Evolutionary conservation across 1,140 invertebrate genomes (phyloP).

Genomic region (Aphidius ervi): DNA sequence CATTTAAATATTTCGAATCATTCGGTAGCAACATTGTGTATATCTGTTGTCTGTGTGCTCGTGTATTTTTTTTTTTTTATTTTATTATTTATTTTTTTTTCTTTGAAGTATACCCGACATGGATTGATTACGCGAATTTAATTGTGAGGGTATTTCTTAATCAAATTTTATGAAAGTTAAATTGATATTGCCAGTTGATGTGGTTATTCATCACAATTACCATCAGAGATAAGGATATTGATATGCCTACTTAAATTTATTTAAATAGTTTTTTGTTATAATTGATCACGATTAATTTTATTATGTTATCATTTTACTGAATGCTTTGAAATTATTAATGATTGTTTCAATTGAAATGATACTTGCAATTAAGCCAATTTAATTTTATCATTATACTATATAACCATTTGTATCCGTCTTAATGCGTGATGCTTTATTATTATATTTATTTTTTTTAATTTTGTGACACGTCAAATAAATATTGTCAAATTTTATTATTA

Average conservation of each 20-base stretch:
- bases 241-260: no score
- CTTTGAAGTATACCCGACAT: conserved; percentile 3
- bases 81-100: not conserved
- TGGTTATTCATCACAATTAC: not conserved
- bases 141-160: conserved; percentile 10
- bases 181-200: conserved; percentile 13
- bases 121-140: not conserved
- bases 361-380: conserved; percentile 20
- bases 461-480: conserved; percentile 3
- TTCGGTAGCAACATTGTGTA: no score
- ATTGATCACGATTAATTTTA: no score
- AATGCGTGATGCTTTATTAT: not conserved
- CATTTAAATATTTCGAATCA: no score
- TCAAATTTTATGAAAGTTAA: conserved; percentile 19
- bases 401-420: conserved; percentile 6
- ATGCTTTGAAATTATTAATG: not conserved
- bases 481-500: conserved; percentile 24
- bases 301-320: not conserved
- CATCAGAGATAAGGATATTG: no score
- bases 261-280: no score
- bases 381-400: conserved; percentile 6
- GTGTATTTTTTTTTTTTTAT: not conserved
- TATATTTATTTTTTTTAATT: no score
- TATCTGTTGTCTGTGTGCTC: not conserved
- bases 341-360: conserved; percentile 23